Percentiles rank a stretch among this genome's conserved stretches.
Conservation (phyloP, 2,113 vertebrate genomes). For the Pipra filicauda region DNA sequence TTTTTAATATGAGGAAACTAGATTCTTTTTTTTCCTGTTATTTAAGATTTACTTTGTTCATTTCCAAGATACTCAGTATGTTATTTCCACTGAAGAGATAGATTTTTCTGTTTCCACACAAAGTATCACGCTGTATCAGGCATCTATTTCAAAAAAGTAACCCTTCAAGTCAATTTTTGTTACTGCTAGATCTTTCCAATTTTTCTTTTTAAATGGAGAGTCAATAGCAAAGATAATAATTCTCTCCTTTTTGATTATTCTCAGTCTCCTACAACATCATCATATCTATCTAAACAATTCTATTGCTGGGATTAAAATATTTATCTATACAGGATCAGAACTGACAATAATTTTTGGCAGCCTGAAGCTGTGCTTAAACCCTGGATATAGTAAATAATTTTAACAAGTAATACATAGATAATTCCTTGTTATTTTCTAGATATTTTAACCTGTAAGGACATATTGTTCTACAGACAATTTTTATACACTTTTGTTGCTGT, state of each 20-base stretch:
- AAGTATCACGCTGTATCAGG: neutral
- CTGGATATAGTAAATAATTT: neutral
- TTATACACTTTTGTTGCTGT: neutral
- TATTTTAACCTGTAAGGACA: neutral
- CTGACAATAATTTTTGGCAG: neutral
- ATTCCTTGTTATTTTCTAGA: neutral
- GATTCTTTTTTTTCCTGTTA: neutral
- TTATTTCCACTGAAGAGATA: neutral
- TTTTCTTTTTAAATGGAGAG: slow-evolving; percentile 8
- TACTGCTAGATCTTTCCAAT: neutral
- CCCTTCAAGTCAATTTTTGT: slow-evolving; percentile 1
- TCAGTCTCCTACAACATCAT: neutral
- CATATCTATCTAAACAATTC: neutral
- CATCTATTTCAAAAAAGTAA: slow-evolving; percentile 8
- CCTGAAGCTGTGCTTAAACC: neutral
- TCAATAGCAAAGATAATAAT: neutral
- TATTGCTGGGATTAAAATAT: neutral
- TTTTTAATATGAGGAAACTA: neutral
- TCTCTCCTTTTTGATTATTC: neutral
- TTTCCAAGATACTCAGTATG: neutral
- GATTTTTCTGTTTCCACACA: neutral
- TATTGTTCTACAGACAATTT: neutral
- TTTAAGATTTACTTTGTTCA: neutral
- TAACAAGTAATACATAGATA: neutral
- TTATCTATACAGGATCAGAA: neutral